These are phyloP conservation scores for Betta splendens DNA, from an alignment of 2,797 vertebrate genomes.

Conservation along the genomic window DNA sequence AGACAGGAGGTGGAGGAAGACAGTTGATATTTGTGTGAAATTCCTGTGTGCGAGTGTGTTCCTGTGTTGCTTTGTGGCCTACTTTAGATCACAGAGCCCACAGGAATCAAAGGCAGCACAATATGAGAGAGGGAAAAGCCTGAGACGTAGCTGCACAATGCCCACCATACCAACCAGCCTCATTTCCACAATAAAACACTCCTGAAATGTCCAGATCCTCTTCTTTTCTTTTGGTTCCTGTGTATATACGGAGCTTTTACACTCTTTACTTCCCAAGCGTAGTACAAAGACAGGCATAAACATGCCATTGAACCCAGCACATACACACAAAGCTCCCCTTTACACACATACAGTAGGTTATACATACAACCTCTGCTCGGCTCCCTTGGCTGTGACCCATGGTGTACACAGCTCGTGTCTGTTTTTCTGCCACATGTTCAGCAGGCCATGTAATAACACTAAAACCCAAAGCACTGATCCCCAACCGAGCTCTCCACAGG, in stretches of 20 bases:
- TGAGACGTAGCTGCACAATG: constrained; percentile 10
- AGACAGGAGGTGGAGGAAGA: constrained; percentile 15
- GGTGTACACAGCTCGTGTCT: constrained; percentile 43
- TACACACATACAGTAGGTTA: too few species aligned
- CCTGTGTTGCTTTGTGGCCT: constrained; percentile 24
- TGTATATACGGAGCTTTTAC: neutral
- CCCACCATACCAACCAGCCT: neutral
- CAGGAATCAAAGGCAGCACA: constrained; percentile 34
- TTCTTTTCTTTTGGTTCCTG: neutral
- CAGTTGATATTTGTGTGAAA: constrained; percentile 16
- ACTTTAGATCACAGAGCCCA: constrained; percentile 36
- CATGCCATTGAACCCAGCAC: constrained; percentile 7
- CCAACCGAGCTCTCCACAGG: constrained; percentile 55
- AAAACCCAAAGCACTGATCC: constrained; percentile 65
- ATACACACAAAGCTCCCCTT: constrained; percentile 18
- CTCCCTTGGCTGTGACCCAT: constrained; percentile 58
- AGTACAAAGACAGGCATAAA: constrained; percentile 7
- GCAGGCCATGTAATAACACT: constrained; percentile 71
- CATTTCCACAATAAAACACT: constrained; percentile 14
- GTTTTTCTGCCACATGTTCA: constrained; percentile 64
- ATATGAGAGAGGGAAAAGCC: constrained; percentile 18
- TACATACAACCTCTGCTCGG: constrained; percentile 31
- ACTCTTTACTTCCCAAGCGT: neutral
- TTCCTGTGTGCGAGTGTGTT: constrained; percentile 4
- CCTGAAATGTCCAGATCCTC: constrained; percentile 30